Conservation (phyloP, 2,113 vertebrate species). For the Melospiza georgiana region DNA sequence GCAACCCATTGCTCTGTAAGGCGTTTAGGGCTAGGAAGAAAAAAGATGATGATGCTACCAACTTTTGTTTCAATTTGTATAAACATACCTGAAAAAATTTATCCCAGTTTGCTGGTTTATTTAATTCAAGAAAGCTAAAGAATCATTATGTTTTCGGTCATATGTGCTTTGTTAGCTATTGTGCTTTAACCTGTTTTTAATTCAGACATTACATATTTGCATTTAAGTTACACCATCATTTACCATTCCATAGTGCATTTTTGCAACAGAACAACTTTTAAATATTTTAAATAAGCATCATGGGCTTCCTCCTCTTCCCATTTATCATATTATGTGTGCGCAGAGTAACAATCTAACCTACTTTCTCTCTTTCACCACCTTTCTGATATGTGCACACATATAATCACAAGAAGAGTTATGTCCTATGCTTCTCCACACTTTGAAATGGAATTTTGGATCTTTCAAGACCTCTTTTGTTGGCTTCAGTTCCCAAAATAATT, state of each 20-base stretch:
- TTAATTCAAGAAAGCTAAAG: neutral
- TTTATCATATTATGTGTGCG: neutral
- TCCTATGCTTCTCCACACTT: neutral
- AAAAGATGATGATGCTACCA: neutral
- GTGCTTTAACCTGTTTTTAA: accelerated
- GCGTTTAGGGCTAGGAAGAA: neutral
- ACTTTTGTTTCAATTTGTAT: neutral
- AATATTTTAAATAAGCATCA: neutral
- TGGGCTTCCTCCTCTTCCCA: neutral
- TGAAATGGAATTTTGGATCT: neutral
- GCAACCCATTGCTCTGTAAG: neutral
- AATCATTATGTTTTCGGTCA: neutral
- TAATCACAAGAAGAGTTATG: neutral
- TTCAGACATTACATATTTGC: neutral
- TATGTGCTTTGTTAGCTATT: neutral
- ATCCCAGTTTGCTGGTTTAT: neutral
- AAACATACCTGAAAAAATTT: neutral
- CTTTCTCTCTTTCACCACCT: neutral
- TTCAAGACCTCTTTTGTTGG: neutral
- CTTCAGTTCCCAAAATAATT: neutral
- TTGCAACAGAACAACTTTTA: neutral
- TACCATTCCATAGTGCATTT: neutral
- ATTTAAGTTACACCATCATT: neutral
- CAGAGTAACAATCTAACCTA: neutral
- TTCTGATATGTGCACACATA: neutral